Evolutionary conservation across 2,888 invertebrate genomes (phyloP).

Genomic region (Lysandra coridon): DNA sequence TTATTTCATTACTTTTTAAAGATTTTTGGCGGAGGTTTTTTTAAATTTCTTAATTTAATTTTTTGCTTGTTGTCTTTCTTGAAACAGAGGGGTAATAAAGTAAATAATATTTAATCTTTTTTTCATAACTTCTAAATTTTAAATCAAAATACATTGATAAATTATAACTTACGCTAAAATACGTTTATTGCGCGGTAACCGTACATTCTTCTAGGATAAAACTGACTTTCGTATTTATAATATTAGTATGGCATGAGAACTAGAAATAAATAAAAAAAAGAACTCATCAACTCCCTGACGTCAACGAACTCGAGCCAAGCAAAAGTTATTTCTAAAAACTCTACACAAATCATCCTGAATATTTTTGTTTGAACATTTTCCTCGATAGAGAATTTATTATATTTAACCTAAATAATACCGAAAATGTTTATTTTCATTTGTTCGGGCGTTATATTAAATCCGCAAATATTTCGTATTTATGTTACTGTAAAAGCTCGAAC

Average conservation of each 20-base stretch:
- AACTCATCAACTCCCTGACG: neutral
- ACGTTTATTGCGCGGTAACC: too few relatives aligned
- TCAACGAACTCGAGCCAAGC: neutral
- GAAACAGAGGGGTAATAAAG: too few relatives aligned
- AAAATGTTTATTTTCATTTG: constrained; percentile 11
- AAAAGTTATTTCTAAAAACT: constrained; percentile 13
- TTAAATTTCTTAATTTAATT: too few relatives aligned
- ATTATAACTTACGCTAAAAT: too few relatives aligned
- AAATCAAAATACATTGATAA: too few relatives aligned
- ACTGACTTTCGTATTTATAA: neutral
- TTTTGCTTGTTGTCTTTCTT: too few relatives aligned
- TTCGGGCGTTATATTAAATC: neutral
- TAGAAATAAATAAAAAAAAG: too few relatives aligned
- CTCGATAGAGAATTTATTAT: neutral
- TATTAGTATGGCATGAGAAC: neutral
- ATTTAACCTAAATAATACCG: neutral
- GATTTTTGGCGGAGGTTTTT: too few relatives aligned
- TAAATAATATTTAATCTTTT: too few relatives aligned
- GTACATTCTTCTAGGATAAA: neutral
- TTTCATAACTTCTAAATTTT: too few relatives aligned
- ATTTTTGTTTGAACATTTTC: neutral
- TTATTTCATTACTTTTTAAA: too few relatives aligned
- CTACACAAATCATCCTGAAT: neutral
- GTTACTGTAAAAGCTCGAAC: too few relatives aligned
- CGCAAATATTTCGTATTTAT: neutral